phyloP scores from a whole-genome alignment of 1,140 invertebrate genomes.

The Macrotrachela quadricornifera region DNA sequence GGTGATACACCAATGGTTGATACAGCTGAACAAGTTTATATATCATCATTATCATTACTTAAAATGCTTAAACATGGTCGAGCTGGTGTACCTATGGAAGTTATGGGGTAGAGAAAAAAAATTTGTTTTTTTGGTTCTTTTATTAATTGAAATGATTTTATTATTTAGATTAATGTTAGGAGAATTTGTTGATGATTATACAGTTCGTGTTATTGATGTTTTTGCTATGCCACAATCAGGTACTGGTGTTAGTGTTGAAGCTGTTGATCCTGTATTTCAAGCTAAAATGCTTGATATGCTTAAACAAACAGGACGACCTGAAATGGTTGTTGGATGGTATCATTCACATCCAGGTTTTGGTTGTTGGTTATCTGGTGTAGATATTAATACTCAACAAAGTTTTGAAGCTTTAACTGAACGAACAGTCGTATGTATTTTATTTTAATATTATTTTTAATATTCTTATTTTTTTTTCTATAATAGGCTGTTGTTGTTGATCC shows the following conservation, averaged over 20 bases:
- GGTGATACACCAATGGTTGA: constrained; percentile 34
- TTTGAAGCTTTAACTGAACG: constrained; percentile 93
- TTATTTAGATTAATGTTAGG: constrained; percentile 60
- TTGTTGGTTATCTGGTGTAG: constrained; percentile 96
- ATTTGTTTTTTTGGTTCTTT: too few relatives aligned
- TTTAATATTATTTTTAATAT: too few relatives aligned
- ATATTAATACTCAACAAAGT: constrained; percentile 98
- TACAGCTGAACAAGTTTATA: constrained; percentile 89
- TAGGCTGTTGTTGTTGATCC: constrained; percentile 91
- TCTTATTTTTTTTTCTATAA: too few relatives aligned
- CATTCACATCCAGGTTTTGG: constrained; percentile 99
- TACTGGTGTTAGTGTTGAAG: constrained; percentile 92
- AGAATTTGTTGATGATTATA: constrained; percentile 99
- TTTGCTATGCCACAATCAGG: constrained; percentile 99
- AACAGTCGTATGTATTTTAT: constrained; percentile 42
- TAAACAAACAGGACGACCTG: constrained; percentile 84
- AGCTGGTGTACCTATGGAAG: constrained; percentile 98
- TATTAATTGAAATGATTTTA: too few relatives aligned
- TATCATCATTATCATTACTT: constrained; percentile 82
- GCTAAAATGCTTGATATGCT: constrained; percentile 99
- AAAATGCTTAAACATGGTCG: constrained; percentile 94
- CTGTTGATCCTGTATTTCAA: constrained; percentile 98
- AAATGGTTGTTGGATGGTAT: constrained; percentile 99
- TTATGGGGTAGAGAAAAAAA: constrained; percentile 52
- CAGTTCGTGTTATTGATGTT: constrained; percentile 94